These are phyloP conservation scores for Ancistrus triradiatus DNA, from an alignment of 2,113 vertebrate genomes.

Conservation along the genomic window DNA sequence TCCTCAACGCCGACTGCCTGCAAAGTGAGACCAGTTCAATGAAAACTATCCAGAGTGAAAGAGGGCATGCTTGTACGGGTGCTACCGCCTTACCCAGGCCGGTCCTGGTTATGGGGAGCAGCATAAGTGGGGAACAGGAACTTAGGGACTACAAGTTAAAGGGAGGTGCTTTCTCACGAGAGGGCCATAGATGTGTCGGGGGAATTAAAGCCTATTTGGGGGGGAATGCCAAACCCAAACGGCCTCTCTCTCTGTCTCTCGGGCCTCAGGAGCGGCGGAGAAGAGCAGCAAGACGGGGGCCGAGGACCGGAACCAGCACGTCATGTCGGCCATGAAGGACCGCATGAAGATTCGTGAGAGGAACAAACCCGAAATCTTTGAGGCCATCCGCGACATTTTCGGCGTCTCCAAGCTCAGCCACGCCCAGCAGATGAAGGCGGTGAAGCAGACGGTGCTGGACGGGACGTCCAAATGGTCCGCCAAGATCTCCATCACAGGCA, in stretches of 20 bases:
- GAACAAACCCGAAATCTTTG: constrained; percentile 97
- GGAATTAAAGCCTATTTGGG: too few relatives aligned
- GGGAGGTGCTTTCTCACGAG: background rate
- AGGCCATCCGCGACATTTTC: constrained; percentile 87
- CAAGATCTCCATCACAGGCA: constrained; percentile 92
- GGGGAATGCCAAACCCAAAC: too few relatives aligned
- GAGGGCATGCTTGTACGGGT: too few relatives aligned
- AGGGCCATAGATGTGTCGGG: too few relatives aligned
- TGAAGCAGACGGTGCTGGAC: constrained; percentile 92
- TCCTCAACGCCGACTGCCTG: constrained; percentile 94
- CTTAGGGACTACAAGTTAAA: too few relatives aligned
- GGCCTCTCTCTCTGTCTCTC: background rate
- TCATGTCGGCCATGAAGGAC: constrained; percentile 98
- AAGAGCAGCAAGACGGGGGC: constrained; percentile 94
- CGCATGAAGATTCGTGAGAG: constrained; percentile 97
- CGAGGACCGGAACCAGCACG: constrained; percentile 92
- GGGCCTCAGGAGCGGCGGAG: constrained; percentile 91
- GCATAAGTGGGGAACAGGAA: too few relatives aligned
- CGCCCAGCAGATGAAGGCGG: constrained; percentile 88
- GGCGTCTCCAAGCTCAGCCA: constrained; percentile 77
- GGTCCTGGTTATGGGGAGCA: too few relatives aligned
- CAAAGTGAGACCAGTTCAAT: constrained; percentile 77
- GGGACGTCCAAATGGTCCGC: constrained; percentile 98
- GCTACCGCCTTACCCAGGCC: too few relatives aligned
- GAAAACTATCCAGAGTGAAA: background rate